A percentile compares a stretch with the other conserved stretches of the same genome.
phyloP scores from a whole-genome alignment of 2,888 invertebrate genomes.

The Pogonocherus hispidulus region DNA sequence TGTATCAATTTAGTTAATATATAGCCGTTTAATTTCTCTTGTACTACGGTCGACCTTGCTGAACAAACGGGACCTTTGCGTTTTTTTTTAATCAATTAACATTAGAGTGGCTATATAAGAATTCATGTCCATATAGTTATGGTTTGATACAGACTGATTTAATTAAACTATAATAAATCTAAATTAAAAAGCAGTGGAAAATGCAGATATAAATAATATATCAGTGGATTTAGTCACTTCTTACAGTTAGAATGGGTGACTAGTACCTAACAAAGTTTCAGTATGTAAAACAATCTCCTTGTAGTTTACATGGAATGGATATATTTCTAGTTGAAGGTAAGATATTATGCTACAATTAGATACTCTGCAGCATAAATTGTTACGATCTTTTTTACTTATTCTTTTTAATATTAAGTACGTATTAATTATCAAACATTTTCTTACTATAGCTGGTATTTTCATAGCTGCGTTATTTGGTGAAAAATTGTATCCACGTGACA shows the following conservation, averaged over 20 bases:
- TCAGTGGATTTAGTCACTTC: background rate
- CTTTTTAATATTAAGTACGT: no score
- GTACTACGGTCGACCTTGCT: constrained; percentile 4
- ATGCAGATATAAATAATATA: background rate
- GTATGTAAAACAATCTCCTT: background rate
- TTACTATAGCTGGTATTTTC: no score
- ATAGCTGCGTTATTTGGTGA: no score
- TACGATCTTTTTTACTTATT: no score
- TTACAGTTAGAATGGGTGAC: background rate
- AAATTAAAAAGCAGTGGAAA: constrained; percentile 20
- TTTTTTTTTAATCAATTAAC: constrained; percentile 14
- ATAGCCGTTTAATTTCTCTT: constrained; percentile 10
- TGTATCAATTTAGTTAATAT: constrained; percentile 25
- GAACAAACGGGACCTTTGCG: constrained; percentile 13
- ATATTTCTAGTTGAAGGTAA: no score
- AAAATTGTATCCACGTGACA: no score
- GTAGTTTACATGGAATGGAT: background rate
- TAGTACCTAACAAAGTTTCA: background rate
- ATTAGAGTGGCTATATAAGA: constrained; percentile 3
- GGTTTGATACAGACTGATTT: background rate
- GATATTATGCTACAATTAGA: no score
- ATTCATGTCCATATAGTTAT: background rate
- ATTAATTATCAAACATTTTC: no score
- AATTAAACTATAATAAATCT: constrained; percentile 31
- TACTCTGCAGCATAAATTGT: no score